A percentile compares a stretch with the other conserved stretches of the same genome.
phyloP scores from a whole-genome alignment of 2,888 invertebrate species.

The Taenaris catops region DNA sequence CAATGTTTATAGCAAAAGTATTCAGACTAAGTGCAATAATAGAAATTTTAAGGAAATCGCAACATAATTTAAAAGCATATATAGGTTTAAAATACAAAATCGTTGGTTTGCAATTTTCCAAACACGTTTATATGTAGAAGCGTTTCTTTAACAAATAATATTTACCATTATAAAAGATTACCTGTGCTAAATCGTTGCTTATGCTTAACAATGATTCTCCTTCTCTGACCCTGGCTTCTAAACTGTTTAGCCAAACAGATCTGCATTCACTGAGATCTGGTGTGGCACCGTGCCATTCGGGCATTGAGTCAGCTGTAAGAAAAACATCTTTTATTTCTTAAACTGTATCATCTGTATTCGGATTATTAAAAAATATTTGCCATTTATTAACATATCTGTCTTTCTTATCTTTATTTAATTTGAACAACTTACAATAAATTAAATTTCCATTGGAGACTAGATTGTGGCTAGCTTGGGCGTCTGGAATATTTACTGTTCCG shows the following conservation, averaged over 20 bases:
- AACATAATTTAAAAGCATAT: no score
- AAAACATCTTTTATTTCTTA: no score
- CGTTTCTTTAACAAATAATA: neutral
- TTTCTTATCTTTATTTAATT: no score
- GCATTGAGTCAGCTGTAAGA: constrained; percentile 55
- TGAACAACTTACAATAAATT: constrained; percentile 50
- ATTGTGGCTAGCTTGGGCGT: constrained; percentile 45
- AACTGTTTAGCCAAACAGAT: constrained; percentile 91
- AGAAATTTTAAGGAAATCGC: no score
- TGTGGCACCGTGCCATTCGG: constrained; percentile 86
- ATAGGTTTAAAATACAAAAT: no score
- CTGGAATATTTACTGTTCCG: constrained; percentile 39
- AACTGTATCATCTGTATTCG: no score
- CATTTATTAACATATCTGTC: no score
- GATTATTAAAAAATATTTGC: no score
- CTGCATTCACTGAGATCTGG: constrained; percentile 94
- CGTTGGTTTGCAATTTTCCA: no score
- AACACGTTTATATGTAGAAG: no score
- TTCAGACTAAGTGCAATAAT: no score
- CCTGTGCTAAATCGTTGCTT: constrained; percentile 89
- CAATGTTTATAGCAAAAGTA: no score
- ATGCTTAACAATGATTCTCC: constrained; percentile 89
- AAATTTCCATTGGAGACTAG: constrained; percentile 44
- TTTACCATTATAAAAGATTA: constrained; percentile 35
- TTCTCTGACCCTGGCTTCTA: constrained; percentile 88